These are phyloP conservation scores for Saturnia japonica DNA, from an alignment of 2,888 invertebrate species.

Conservation along the genomic window DNA sequence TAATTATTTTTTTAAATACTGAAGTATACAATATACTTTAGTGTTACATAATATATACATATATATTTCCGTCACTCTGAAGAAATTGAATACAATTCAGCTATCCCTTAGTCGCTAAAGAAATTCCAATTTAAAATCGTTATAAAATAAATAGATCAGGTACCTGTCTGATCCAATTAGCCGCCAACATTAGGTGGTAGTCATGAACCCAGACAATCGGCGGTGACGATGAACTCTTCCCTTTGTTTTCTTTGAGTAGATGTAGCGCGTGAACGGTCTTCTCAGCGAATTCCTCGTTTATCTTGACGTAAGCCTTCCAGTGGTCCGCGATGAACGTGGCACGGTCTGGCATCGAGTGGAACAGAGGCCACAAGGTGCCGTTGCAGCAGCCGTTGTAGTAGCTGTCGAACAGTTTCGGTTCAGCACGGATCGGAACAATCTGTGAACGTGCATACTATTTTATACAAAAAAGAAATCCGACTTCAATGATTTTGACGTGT, in stretches of 20 bases:
- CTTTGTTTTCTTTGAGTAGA: conserved; percentile 77
- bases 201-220: conserved; percentile 97
- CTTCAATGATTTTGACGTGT: too few species aligned
- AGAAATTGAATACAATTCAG: too few species aligned
- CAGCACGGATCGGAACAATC: conserved; percentile 91
- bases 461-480: too few species aligned
- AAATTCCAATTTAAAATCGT: neutral
- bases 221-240: conserved; percentile 65
- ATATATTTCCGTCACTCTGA: too few species aligned
- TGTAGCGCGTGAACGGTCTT: conserved; percentile 87
- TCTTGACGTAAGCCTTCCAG: conserved; percentile 90
- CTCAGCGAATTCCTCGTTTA: conserved; percentile 92
- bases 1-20: too few species aligned
- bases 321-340: conserved; percentile 91
- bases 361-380: conserved; percentile 95
- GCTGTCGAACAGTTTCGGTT: conserved; percentile 89
- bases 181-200: conserved; percentile 95
- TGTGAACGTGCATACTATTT: conserved; percentile 50
- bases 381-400: conserved; percentile 97
- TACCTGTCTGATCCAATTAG: conserved; percentile 94
- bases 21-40: too few species aligned
- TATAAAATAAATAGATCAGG: conserved; percentile 23
- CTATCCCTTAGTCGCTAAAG: neutral
- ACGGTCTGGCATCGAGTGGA: conserved; percentile 95
- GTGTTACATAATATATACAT: too few species aligned